phyloP scores from a whole-genome alignment of 2,113 vertebrate genomes.

The Apistogramma diplotaenia region DNA sequence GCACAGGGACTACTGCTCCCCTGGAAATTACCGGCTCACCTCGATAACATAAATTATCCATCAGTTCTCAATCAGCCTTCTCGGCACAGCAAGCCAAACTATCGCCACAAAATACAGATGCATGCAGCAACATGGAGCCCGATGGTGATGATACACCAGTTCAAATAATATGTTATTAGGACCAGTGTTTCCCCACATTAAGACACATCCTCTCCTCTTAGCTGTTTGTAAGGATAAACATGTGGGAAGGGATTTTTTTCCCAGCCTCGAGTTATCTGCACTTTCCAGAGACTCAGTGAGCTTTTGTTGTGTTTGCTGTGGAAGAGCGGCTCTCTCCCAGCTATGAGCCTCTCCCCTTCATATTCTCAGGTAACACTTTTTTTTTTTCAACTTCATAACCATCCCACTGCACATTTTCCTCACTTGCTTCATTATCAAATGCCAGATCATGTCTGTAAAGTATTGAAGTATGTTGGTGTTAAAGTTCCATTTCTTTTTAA shows the following conservation, averaged over 20 bases:
- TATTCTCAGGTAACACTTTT: neutral
- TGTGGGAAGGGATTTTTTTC: neutral
- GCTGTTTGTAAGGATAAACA: neutral
- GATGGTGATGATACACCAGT: neutral
- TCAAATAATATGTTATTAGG: neutral
- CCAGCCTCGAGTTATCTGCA: neutral
- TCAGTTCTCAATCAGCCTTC: slow-evolving; percentile 41
- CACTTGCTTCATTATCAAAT: neutral
- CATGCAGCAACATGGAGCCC: neutral
- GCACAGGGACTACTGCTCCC: slow-evolving; percentile 36
- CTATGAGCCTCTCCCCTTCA: neutral
- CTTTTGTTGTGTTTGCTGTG: neutral
- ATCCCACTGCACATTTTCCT: neutral
- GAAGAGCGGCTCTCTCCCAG: neutral
- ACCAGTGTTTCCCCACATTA: neutral
- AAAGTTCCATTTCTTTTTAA: neutral
- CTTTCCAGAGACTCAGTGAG: neutral
- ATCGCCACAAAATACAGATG: neutral
- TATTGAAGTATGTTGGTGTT: neutral
- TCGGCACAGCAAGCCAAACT: neutral
- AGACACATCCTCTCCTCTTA: neutral
- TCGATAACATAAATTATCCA: slow-evolving; percentile 65
- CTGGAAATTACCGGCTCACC: slow-evolving; percentile 63
- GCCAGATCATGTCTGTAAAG: neutral
- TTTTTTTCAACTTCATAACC: neutral